Evolutionary conservation across 2,888 invertebrate species (phyloP), one percentile per base, ranked within the genome.

Genomic region (Sicus ferrugineus): DNA sequence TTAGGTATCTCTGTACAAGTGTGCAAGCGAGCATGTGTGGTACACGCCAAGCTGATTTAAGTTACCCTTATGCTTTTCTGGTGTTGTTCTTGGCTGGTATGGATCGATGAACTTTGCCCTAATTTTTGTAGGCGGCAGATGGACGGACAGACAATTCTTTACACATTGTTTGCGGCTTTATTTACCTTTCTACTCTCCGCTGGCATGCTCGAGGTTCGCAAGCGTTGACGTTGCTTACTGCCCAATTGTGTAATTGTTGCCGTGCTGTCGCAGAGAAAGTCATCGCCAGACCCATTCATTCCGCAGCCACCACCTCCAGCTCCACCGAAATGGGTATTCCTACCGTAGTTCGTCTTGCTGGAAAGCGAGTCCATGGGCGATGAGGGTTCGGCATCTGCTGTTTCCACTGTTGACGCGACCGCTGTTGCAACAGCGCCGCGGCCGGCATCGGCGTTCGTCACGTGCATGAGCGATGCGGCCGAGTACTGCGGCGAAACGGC

Each of bases 131-230:
- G 6, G 19, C 21, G 48, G 7, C 7, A n/a, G 48, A 7, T 19
- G 14, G 5, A 31, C 19, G 26, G 42, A n/a, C 62, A 48, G 7
- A 48, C n/a, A 48, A 31, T 54, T 21, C 28, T 6, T 34, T 11
- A 28, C 3, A 7, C 14, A 50, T 58, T 21, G n/a, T 59, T 9
- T 63, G 46, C 23, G 46, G 21, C 6, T 66, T 61, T 61, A 75
- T 77, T 79, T 75, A 85, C 85, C 82, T 83, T 85, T 70, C 85
- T 77, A 65, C 80, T 81, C 74, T 85, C 85, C 2, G 82, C 85
- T 26, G 85, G 85, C 85, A 85, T 85, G 71, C 85, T 85, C 30
- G 84, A 84, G 31, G 85, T 85, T 52, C 85, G 77, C 72, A 82
- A 77, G 46, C 85, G 82, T 73, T 85, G 85, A 26, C 80, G 76